Conservation (phyloP, 2,888 invertebrate genomes). For the Drosophila affinis region DNA sequence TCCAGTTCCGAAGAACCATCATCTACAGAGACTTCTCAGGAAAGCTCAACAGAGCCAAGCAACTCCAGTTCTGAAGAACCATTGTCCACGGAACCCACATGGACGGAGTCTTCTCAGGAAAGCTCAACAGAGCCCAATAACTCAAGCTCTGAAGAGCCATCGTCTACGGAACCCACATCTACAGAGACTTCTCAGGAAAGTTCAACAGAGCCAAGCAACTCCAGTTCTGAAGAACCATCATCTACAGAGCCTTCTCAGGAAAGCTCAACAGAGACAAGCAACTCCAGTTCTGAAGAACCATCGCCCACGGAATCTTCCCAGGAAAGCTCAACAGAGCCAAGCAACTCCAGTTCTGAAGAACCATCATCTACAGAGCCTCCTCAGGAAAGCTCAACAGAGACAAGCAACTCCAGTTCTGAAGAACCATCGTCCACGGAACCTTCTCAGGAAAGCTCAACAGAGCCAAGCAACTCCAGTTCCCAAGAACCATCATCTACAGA, state of each 20-base stretch:
- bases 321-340: background rate
- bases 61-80: conserved; percentile 10
- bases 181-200: background rate
- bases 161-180: background rate
- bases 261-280: background rate
- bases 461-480: background rate
- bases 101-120: background rate
- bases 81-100: conserved; percentile 2
- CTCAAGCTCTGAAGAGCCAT: background rate
- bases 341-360: background rate
- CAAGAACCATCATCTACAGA: background rate
- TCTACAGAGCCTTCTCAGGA: background rate
- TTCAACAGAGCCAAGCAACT: background rate
- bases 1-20: background rate
- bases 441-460: background rate
- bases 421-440: background rate
- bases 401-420: conserved; percentile 1
- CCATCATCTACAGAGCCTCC: background rate
- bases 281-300: background rate
- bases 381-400: background rate
- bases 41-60: background rate
- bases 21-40: background rate
- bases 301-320: background rate
- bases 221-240: background rate
- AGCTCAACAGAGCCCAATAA: conserved; percentile 3